Evolutionary conservation across 2,888 invertebrate genomes (phyloP), one percentile per base, ranked within the genome.

Genomic region (Lottia gigantea): DNA sequence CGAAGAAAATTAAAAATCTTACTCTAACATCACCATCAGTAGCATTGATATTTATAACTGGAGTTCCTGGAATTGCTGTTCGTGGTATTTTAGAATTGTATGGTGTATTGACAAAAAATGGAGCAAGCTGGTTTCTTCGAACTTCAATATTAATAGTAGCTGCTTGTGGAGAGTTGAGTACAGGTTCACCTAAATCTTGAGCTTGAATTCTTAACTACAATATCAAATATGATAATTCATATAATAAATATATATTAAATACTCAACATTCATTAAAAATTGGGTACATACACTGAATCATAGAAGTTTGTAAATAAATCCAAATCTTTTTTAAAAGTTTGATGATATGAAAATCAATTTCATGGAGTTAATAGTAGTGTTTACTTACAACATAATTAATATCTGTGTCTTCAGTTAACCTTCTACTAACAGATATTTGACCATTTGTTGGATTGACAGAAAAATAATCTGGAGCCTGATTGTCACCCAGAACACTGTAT

Each of bases 301-400:
- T 6, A 31, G 31, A 31, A 2, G 31, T 31, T 31, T 31, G n/a
- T n/a, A n/a, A n/a, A n/a, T n/a, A n/a, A n/a, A n/a, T n/a, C n/a
- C n/a, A n/a, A n/a, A n/a, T n/a, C n/a, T n/a, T n/a, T n/a, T n/a
- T n/a, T n/a, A n/a, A 40, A 40, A 40, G 8, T 40, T 40, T 40
- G 40, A 40, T 40, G 40, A 40, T 40, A 40, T 40, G 11, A 8
- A 40, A 1, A 40, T 40, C 7, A 40, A 40, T 40, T 40, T 11
- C 1, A 40, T 40, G 40, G 40, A 40, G 11, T 40, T 40, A 8
- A 6, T 40, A 40, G 40, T 4, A 6, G 11, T 40, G 2, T 31
- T 23, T 49, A 46, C 71, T 49, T 64, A 76, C 76, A 61, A 64
- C 67, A 65, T 76, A 76, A 94, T 94, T 0, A 92, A 91, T 0